phyloP scores from a whole-genome alignment of 1,140 invertebrate genomes.

The Apis cerana region DNA sequence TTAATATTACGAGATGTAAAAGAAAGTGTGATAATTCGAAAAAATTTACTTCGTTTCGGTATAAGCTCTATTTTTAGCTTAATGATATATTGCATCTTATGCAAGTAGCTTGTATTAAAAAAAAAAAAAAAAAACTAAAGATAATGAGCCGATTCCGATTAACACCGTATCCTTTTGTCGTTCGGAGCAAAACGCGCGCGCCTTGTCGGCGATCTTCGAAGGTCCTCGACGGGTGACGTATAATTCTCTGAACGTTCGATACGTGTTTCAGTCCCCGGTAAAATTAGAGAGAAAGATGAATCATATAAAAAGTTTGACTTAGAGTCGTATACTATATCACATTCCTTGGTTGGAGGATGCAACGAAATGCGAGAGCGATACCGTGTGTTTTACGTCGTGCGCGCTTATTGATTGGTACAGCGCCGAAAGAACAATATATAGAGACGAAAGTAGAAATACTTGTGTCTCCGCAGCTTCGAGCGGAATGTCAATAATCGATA shows the following conservation, averaged over 20 bases:
- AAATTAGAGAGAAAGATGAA: conserved; percentile 24
- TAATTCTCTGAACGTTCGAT: conserved; percentile 20
- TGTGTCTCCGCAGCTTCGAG: conserved; percentile 23
- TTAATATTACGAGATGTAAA: background rate
- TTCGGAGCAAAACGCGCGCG: background rate
- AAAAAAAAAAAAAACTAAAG: background rate
- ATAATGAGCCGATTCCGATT: conserved; percentile 22
- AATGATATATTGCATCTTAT: background rate
- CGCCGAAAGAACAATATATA: conserved; percentile 57
- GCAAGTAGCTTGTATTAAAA: background rate
- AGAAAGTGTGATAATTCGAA: background rate
- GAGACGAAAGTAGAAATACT: conserved; percentile 35
- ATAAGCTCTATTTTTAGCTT: background rate
- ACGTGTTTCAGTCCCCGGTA: background rate
- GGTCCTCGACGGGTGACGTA: conserved; percentile 11
- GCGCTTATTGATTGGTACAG: conserved; percentile 59
- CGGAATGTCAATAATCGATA: conserved; percentile 47
- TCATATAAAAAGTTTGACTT: conserved; percentile 8
- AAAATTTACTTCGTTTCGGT: background rate
- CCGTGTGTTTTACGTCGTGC: conserved; percentile 46
- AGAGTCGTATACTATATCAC: background rate
- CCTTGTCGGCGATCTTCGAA: background rate
- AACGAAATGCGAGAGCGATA: conserved; percentile 36
- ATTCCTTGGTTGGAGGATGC: background rate
- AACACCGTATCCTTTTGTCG: background rate